These are phyloP conservation scores for Lithophane ornitopus DNA, from an alignment of 2,888 invertebrate genomes.

Conservation along the genomic window DNA sequence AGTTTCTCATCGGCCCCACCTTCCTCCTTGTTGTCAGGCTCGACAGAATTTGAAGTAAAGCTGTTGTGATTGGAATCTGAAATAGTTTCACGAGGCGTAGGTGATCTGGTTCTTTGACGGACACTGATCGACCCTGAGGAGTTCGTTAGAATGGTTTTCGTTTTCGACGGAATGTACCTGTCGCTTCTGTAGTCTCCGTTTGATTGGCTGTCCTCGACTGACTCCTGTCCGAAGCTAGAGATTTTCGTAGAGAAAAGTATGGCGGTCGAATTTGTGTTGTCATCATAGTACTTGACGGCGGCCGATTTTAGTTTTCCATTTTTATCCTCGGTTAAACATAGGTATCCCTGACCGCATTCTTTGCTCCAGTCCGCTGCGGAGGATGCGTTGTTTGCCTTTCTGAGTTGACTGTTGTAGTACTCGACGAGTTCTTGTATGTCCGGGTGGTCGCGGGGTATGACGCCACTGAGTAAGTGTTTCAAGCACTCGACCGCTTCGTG, in stretches of 20 bases:
- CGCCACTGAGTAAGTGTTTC: conserved; percentile 86
- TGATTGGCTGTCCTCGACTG: conserved; percentile 82
- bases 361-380: conserved; percentile 79
- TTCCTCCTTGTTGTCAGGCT: conserved; percentile 67
- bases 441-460: conserved; percentile 83
- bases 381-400: conserved; percentile 77
- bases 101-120: conserved; percentile 85
- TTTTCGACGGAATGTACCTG: conserved; percentile 87
- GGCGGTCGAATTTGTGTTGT: conserved; percentile 82
- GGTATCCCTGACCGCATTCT: conserved; percentile 86
- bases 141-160: conserved; percentile 84
- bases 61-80: conserved; percentile 78
- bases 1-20: conserved; percentile 81
- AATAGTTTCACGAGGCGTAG: conserved; percentile 84
- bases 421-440: conserved; percentile 84
- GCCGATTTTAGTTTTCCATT: conserved; percentile 83
- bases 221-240: conserved; percentile 89
- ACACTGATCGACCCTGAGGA: conserved; percentile 85
- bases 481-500: conserved; percentile 92
- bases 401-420: conserved; percentile 82
- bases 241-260: conserved; percentile 89
- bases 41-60: conserved; percentile 77
- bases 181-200: conserved; percentile 85
- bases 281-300: conserved; percentile 85
- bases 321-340: conserved; percentile 82